Evolutionary conservation across 2,113 vertebrate genomes (phyloP).

Genomic region (Callaeas wilsoni): DNA sequence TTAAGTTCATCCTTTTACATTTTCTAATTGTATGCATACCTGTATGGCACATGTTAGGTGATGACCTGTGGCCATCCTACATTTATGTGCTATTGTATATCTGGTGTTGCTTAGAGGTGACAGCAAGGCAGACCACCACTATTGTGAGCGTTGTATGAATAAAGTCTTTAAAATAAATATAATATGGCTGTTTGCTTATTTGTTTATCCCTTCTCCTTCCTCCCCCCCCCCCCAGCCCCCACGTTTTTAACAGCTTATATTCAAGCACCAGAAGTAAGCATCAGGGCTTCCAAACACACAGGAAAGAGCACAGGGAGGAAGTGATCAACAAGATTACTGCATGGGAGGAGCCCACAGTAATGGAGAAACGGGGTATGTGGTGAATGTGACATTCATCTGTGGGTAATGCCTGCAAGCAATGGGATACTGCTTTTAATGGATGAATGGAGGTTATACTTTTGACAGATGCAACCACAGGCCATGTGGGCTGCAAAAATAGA

Average conservation of each 20-base stretch:
- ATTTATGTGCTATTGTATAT: neutral
- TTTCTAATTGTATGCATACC: neutral
- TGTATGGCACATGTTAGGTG: neutral
- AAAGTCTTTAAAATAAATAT: neutral
- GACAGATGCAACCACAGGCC: neutral
- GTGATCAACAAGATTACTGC: neutral
- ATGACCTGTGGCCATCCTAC: neutral
- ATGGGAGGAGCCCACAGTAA: neutral
- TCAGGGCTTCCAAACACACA: neutral
- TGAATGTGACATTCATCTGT: neutral
- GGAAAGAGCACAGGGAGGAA: neutral
- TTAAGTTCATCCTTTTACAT: neutral
- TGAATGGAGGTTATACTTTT: neutral
- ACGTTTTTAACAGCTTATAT: neutral
- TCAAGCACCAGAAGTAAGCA: neutral
- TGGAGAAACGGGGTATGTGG: neutral
- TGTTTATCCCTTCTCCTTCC: neutral
- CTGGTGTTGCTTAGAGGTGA: neutral
- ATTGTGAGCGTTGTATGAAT: neutral
- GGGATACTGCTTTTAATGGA: neutral
- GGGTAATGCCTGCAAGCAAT: neutral
- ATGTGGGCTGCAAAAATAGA: fast-evolving
- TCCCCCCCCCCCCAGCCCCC: fast-evolving
- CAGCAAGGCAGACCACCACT: neutral
- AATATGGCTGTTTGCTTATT: neutral